Base-by-base conservation (phyloP, 2,888 invertebrate genomes). In the Miltochrista miniata region DNA sequence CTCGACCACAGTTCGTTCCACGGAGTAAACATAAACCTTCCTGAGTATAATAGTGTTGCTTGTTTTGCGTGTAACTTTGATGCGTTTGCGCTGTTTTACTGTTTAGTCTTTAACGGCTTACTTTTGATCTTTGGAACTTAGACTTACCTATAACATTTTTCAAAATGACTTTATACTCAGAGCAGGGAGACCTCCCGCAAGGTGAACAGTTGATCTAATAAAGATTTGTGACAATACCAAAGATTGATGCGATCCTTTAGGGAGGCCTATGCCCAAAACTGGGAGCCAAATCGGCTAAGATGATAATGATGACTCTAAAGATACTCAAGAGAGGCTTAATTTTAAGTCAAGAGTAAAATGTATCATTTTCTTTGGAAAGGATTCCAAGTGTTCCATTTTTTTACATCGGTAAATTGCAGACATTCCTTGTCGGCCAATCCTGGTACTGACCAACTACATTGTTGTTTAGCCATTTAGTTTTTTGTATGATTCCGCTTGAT, bases 381-480 rank as follows among this genome's bases (percentile, higher is more conserved):
- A 65, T 65, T 59, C 51, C 44, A 55, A 64, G 54, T 61, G 56
- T 59, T 53, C 62, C 47, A 59, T 70, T 78, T 79, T 76, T 78
- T 78, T n/a, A n/a, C n/a, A 61, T 64, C 54, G 47, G 46, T 15
- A n/a, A n/a, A n/a, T n/a, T n/a, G 37, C 13, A 13, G 24, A 30
- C 58, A 57, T 66, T 63, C 51, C 54, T 42, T 45, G 48, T 41
- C 34, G 39, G 40, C 33, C 44, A 18, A 39, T 33, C 41, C 35
- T 33, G 24, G 24, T 51, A 50, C 57, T 52, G 36, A 51, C 30
- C n/a, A n/a, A n/a, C n/a, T n/a, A n/a, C 54, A 48, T 56, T 51
- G 42, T 54, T 70, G 79, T 59, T 55, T 68, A 74, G 79, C 68
- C 78, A 85, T 78, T 77, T 46, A 51, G 61, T 84, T 80, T 81